These are phyloP conservation scores for Lepas anatifera DNA, from an alignment of 2,888 invertebrate species.

Conservation along the genomic window DNA sequence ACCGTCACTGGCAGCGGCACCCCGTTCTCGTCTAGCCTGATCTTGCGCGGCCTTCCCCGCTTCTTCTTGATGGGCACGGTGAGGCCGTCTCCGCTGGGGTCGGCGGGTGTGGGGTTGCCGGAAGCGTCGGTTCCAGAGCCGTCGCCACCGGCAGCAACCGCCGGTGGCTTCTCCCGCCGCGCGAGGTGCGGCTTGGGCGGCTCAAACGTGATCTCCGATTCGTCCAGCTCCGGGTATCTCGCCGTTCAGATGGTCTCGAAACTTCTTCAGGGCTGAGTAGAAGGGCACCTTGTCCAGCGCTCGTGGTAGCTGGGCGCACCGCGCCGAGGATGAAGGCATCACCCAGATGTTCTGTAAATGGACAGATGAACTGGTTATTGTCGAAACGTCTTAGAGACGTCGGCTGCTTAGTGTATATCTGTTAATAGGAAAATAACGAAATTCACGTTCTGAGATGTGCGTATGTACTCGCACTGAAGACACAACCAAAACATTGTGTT, in stretches of 20 bases:
- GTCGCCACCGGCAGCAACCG: too few species aligned
- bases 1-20: conserved; percentile 24
- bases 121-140: neutral
- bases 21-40: conserved; percentile 47
- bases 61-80: conserved; percentile 27
- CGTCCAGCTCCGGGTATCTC: conserved; percentile 68
- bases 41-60: conserved; percentile 57
- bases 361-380: conserved; percentile 14
- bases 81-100: conserved; percentile 21
- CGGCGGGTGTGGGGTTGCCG: neutral
- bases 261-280: conserved; percentile 88
- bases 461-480: too few species aligned
- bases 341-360: conserved; percentile 85
- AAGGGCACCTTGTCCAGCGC: conserved; percentile 97
- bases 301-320: conserved; percentile 92
- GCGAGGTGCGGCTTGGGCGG: neutral
- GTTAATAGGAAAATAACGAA: too few species aligned
- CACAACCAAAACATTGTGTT: too few species aligned
- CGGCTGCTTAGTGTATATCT: too few species aligned
- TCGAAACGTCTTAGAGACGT: too few species aligned
- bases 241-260: conserved; percentile 86
- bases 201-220: conserved; percentile 68
- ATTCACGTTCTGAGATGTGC: too few species aligned
- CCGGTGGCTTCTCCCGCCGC: conserved; percentile 38
- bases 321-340: conserved; percentile 95